These are phyloP conservation scores for Dicrostonyx torquatus DNA, from an alignment of 2,797 vertebrate genomes.

Conservation along the genomic window DNA sequence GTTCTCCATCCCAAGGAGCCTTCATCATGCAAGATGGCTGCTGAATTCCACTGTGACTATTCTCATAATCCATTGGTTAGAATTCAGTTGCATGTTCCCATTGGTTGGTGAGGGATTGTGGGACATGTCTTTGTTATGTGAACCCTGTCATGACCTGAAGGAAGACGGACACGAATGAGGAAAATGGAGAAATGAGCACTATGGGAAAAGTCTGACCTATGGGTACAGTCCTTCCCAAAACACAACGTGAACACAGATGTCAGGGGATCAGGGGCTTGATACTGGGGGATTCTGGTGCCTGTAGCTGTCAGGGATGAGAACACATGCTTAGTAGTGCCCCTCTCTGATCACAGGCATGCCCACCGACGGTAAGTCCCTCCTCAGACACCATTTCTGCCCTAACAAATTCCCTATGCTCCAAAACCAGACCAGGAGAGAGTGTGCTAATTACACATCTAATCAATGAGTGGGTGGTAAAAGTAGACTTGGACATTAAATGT, in stretches of 20 bases:
- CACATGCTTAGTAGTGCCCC: neutral
- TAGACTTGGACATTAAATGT: neutral
- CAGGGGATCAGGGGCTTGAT: neutral
- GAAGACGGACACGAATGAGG: neutral
- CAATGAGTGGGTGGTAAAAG: neutral
- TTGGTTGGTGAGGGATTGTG: neutral
- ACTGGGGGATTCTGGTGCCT: rapidly evolving
- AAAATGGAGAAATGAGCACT: neutral
- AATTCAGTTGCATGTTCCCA: neutral
- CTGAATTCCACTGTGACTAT: neutral
- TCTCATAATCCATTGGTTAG: too few relatives aligned
- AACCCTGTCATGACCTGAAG: neutral
- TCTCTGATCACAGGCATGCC: neutral
- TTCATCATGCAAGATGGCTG: neutral
- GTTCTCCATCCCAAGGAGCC: neutral
- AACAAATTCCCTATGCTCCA: neutral
- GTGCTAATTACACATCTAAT: neutral
- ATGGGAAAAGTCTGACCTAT: neutral
- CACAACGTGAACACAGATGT: neutral
- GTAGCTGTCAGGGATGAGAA: too few relatives aligned
- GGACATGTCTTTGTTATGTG: neutral
- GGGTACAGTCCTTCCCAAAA: neutral
- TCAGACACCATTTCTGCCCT: neutral
- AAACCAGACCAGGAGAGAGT: neutral
- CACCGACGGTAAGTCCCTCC: neutral